Percentiles rank a stretch among this genome's conserved stretches.
Conservation (phyloP, 2,888 invertebrate genomes). For the Orchestes rusci region DNA sequence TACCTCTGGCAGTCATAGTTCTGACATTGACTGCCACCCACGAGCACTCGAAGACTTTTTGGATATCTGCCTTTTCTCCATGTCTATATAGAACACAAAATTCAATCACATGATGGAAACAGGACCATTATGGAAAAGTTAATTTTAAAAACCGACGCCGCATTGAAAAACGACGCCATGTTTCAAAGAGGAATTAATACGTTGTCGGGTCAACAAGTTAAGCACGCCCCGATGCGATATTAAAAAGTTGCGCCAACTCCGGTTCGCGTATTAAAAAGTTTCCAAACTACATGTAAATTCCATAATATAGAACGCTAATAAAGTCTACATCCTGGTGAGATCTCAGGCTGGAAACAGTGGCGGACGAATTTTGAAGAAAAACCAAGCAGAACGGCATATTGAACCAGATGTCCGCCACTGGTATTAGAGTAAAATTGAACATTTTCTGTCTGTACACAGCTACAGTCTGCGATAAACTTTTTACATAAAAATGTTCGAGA, state of each 20-base stretch:
- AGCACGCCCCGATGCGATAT: slow-evolving; percentile 22
- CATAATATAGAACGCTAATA: slow-evolving; percentile 27
- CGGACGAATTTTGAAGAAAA: no score
- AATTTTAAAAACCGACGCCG: slow-evolving; percentile 5
- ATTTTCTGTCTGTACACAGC: slow-evolving; percentile 6
- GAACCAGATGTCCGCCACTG: no score
- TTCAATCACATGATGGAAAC: no score
- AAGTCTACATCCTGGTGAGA: slow-evolving; percentile 18
- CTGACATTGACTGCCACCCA: no score
- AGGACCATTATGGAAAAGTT: background rate
- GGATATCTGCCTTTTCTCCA: no score
- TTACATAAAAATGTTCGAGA: slow-evolving; percentile 18
- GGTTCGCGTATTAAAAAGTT: slow-evolving; percentile 24
- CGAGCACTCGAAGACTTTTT: no score
- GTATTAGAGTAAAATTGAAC: slow-evolving; percentile 5
- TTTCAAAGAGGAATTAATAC: slow-evolving; percentile 24
- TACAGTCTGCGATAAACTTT: slow-evolving; percentile 12
- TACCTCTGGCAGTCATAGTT: no score
- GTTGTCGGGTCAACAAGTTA: slow-evolving; percentile 24
- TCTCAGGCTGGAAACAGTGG: slow-evolving; percentile 15
- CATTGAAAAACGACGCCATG: no score
- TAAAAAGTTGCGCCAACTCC: slow-evolving; percentile 22
- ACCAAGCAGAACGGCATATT: no score
- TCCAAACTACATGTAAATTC: slow-evolving; percentile 26
- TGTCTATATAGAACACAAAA: no score